Evolutionary conservation across 2,797 vertebrate species (phyloP).

Genomic region (Coilia nasus): DNA sequence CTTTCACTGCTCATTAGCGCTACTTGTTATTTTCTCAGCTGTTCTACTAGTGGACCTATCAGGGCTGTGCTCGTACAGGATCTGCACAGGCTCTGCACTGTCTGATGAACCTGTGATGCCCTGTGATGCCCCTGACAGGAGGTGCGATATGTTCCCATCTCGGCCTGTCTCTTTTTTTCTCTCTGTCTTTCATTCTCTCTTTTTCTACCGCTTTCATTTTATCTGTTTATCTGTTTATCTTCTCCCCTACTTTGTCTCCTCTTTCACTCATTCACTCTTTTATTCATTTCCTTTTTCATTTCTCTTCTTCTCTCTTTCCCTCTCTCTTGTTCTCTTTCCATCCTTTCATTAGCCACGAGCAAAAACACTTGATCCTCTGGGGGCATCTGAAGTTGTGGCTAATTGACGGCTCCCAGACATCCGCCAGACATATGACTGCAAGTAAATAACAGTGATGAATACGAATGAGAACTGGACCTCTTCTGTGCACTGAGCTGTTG

Average conservation of each 20-base stretch:
- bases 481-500: too few relatives aligned
- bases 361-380: slow-evolving; percentile 23
- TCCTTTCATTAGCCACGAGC: slow-evolving; percentile 27
- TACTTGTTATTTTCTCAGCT: not conserved
- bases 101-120: not conserved
- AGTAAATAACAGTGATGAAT: too few relatives aligned
- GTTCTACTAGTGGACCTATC: not conserved
- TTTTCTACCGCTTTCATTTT: too few relatives aligned
- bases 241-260: too few relatives aligned
- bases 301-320: not conserved
- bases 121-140: not conserved
- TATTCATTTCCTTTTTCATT: too few relatives aligned
- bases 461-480: too few relatives aligned
- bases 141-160: not conserved
- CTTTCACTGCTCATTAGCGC: not conserved
- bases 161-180: not conserved
- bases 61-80: not conserved
- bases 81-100: not conserved
- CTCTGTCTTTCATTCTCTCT: too few relatives aligned
- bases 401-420: slow-evolving; percentile 25
- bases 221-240: too few relatives aligned
- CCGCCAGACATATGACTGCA: not conserved
- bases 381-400: slow-evolving; percentile 23
- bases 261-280: too few relatives aligned
- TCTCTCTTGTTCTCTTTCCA: not conserved